Base-by-base conservation (phyloP, 2,113 vertebrate species). In the Hirundichthys speculiger region DNA sequence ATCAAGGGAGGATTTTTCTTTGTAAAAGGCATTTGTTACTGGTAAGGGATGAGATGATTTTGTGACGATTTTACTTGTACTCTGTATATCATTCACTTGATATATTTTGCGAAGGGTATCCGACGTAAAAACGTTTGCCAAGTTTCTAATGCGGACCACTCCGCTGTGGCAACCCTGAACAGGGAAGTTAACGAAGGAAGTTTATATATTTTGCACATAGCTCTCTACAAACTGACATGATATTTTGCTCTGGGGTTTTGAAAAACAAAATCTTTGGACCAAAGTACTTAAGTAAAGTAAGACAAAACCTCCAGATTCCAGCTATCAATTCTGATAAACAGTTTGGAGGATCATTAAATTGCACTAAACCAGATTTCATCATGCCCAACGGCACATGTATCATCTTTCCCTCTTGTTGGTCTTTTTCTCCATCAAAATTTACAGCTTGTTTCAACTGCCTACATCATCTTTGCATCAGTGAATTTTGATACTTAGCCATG, bases 391-490 rank as follows among this genome's bases (percentile, higher is more conserved):
- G 40, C 2, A 66, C 48, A 39, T 25, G 58, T 11, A 49, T 48
- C 5, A n/a, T 59, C 43, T 63, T 66, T 63, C 48, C 34, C 15
- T 2, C 39, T 27, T 25, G 15, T 46, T 67, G 10, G 5, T 21
- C 47, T 25, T 24, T 12, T 15, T 72, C 40, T 54, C 45, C 53
- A 71, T 76, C 62, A 64, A 67, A 73, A 62, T 79, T 52, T 58
- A 73, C 67, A 64, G 53, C 24, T 41, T 41, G 61, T 86, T 86
- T 84, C 65, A 74, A 50, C 59, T 50, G 54, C 50, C 72, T 77
- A 47, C 72, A 82, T 84, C 62, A 77, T 74, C 55, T 82, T 81
- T 84, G 54, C 75, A 79, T 79, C 65, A 79, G 50, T 59, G 43
- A 55, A 65, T 72, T 59, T 24, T 74, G 69, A 69, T 60, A 51